A percentile compares a stretch with the other conserved stretches of the same genome.
phyloP scores from a whole-genome alignment of 2,888 invertebrate species.

The Nomada fabriciana region DNA sequence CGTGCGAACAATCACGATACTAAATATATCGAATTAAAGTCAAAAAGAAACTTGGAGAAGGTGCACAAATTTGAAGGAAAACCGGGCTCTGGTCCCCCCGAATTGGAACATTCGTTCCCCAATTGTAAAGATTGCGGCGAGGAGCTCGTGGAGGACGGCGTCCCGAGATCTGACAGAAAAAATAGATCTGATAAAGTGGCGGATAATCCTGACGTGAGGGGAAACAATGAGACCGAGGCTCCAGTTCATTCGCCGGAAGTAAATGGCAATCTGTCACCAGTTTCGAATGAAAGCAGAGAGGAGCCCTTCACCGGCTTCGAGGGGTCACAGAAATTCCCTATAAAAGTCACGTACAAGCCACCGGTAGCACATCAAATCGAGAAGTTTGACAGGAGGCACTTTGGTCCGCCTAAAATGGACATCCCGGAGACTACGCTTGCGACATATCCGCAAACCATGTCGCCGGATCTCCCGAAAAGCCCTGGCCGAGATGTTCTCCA shows the following conservation, averaged over 20 bases:
- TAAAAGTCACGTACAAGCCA: constrained; percentile 72
- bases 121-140: constrained; percentile 24
- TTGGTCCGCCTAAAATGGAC: constrained; percentile 76
- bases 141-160: not conserved
- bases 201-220: not conserved
- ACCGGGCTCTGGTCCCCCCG: not conserved
- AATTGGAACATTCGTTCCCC: not conserved
- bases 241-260: constrained; percentile 21
- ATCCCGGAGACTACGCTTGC: constrained; percentile 53
- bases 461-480: constrained; percentile 75
- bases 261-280: constrained; percentile 7
- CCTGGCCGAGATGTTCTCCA: constrained; percentile 73
- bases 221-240: constrained; percentile 24
- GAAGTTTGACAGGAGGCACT: constrained; percentile 80
- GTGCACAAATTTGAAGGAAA: not conserved
- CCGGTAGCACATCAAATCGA: constrained; percentile 69
- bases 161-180: constrained; percentile 16
- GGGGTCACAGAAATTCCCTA: constrained; percentile 76
- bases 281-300: constrained; percentile 59
- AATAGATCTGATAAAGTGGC: constrained; percentile 18
- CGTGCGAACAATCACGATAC: not conserved
- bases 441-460: constrained; percentile 45
- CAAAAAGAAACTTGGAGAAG: constrained; percentile 24
- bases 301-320: constrained; percentile 75
- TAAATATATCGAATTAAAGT: not conserved